A percentile compares a stretch with the other conserved stretches of the same genome.
Conservation (phyloP, 2,888 invertebrate genomes). For the Macaria notata region DNA sequence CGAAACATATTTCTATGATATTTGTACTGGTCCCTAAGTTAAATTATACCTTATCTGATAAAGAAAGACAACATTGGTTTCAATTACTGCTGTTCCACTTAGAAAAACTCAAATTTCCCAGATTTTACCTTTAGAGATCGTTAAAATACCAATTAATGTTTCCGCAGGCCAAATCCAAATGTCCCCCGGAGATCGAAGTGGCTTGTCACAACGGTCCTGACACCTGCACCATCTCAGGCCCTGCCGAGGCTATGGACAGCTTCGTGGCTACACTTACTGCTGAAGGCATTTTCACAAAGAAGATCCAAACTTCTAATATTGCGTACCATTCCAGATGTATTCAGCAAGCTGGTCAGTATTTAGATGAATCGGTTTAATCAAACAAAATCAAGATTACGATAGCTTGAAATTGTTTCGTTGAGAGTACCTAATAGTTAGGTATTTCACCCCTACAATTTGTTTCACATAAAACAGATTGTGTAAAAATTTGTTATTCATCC, state of each 20-base stretch:
- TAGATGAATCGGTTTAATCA: background rate
- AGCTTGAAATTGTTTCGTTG: too few species aligned
- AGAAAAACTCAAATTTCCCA: too few species aligned
- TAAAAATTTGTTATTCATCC: too few species aligned
- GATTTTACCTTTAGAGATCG: background rate
- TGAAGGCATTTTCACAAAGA: slow-evolving; percentile 90
- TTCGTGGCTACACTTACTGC: slow-evolving; percentile 86
- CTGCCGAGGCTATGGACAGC: slow-evolving; percentile 84
- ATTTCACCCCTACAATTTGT: too few species aligned
- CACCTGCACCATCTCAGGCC: slow-evolving; percentile 95
- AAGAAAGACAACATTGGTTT: too few species aligned
- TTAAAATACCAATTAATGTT: background rate
- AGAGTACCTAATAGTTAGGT: too few species aligned
- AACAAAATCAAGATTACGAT: too few species aligned
- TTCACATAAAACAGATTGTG: too few species aligned
- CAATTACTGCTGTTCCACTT: too few species aligned
- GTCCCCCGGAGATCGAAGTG: slow-evolving; percentile 89
- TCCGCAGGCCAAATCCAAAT: slow-evolving; percentile 81
- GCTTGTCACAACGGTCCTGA: slow-evolving; percentile 94
- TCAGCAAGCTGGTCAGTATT: slow-evolving; percentile 79
- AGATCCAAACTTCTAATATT: slow-evolving; percentile 93
- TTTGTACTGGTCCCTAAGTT: too few species aligned
- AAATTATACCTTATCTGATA: background rate
- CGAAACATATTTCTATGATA: too few species aligned
- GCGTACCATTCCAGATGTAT: slow-evolving; percentile 95